Conservation (phyloP, 2,888 invertebrate species). For the Autographa gamma region DNA sequence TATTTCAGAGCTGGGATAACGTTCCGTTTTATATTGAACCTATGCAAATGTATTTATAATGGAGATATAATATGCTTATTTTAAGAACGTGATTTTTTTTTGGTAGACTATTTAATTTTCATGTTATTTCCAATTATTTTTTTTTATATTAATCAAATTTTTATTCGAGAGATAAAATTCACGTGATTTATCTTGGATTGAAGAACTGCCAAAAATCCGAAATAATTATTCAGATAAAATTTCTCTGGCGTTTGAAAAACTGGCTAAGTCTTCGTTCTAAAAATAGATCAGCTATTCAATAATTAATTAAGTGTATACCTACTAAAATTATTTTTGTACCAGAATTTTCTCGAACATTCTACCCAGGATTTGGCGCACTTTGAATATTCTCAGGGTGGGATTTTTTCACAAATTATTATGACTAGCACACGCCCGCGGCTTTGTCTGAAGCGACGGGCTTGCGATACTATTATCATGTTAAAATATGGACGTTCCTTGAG, state of each 20-base stretch:
- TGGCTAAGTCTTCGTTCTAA: too few relatives aligned
- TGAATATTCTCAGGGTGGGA: slow-evolving; percentile 12
- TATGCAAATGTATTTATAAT: slow-evolving; percentile 8
- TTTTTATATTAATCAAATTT: too few relatives aligned
- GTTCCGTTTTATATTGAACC: slow-evolving; percentile 24
- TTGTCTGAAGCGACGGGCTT: background rate
- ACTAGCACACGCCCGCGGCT: slow-evolving; percentile 6
- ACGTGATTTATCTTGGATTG: too few relatives aligned
- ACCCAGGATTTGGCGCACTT: slow-evolving; percentile 35
- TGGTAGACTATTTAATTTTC: too few relatives aligned
- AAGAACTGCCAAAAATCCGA: too few relatives aligned
- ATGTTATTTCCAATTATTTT: too few relatives aligned
- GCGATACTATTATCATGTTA: background rate
- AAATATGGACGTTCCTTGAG: background rate
- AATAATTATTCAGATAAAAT: too few relatives aligned
- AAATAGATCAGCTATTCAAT: too few relatives aligned
- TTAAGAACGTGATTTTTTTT: background rate
- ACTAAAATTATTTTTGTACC: too few relatives aligned
- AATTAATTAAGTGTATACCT: too few relatives aligned
- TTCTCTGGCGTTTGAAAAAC: too few relatives aligned
- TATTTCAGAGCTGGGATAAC: slow-evolving; percentile 51
- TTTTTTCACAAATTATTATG: slow-evolving; percentile 27
- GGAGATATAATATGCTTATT: background rate
- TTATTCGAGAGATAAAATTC: too few relatives aligned
- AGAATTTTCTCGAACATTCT: slow-evolving; percentile 23